A percentile compares a stretch with the other conserved stretches of the same genome.
phyloP scores from a whole-genome alignment of 2,888 invertebrate genomes.

The Lottia gigantea region DNA sequence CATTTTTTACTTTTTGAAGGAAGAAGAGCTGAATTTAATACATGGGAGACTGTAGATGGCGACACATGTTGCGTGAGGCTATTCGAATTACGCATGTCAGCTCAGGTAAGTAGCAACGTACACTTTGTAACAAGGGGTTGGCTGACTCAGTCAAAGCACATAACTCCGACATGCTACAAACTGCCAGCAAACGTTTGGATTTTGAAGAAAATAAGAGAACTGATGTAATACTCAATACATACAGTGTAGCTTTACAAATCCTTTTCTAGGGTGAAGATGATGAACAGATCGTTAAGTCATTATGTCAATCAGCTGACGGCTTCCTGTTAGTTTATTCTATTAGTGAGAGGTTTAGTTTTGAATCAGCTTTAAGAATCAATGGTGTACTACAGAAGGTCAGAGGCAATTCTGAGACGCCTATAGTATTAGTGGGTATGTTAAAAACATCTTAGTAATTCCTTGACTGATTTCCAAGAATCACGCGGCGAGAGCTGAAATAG shows the following conservation, averaged over 20 bases:
- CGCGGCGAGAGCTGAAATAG: neutral
- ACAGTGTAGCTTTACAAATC: no score
- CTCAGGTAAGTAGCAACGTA: slow-evolving; percentile 11
- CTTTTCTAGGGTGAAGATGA: slow-evolving; percentile 21
- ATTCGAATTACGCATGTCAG: slow-evolving; percentile 27
- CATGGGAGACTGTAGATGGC: slow-evolving; percentile 32
- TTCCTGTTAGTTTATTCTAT: slow-evolving; percentile 35
- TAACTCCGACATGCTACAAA: no score
- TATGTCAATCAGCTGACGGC: slow-evolving; percentile 32
- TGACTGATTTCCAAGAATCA: neutral
- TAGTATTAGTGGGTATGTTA: slow-evolving; percentile 31
- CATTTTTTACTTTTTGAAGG: slow-evolving; percentile 2
- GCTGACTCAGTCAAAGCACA: no score
- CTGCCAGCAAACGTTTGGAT: no score
- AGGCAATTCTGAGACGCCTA: slow-evolving; percentile 27
- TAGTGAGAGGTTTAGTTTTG: slow-evolving; percentile 27
- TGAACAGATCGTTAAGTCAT: slow-evolving; percentile 25
- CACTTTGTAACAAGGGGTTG: no score
- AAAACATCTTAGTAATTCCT: no score
- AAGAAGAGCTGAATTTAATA: slow-evolving; percentile 27
- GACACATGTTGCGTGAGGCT: slow-evolving; percentile 30
- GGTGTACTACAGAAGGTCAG: slow-evolving; percentile 27
- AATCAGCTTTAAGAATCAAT: slow-evolving; percentile 22
- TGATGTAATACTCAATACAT: no score
- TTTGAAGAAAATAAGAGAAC: no score